Base-by-base conservation (phyloP, 1,140 invertebrate species). In the Sinonovacula constricta region DNA sequence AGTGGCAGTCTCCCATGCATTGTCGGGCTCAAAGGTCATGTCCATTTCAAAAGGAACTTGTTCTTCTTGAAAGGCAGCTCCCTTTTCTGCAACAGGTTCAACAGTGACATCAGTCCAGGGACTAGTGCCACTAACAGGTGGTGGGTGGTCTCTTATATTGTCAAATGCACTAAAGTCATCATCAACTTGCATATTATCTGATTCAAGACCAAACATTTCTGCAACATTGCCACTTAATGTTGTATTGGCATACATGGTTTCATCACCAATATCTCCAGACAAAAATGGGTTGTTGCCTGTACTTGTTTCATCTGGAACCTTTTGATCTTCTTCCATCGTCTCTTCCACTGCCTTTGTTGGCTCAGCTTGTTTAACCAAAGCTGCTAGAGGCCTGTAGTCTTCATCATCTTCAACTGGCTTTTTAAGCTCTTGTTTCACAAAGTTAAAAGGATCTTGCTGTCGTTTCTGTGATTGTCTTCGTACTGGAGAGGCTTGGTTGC, bases 31-130 rank as follows among this genome's bases (percentile, higher is more conserved):
- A 51, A 68, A 30, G 31, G 57, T 57, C 31, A 53, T 33, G 51
- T 67, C 34, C n/a, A 81, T 66, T 15, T 80, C 81, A 75, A 87
- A 85, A 72, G 86, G 85, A 74, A 87, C 83, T n/a, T n/a, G n/a
- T n/a, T n/a, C n/a, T n/a, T n/a, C n/a, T n/a, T n/a, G n/a, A n/a
- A n/a, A n/a, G 39, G 87, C 86, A 71, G 85, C 83, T 81, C 86
- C 70, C 15, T 67, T 15, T 33, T 77, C 63, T 54, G 54, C 18
- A 24, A n/a, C 63, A 14, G n/a, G 12, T 15, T 59, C 7, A 45
- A 10, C 7, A 45, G 7, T 7, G 7, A 45, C 18, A 45, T 45
- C 39, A 10, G 39, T 45, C 39, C 39, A 45, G 7, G 7, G 39
- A 7, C 18, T 7, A 10, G 7, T 45, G 7, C 7, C 39, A 45